phyloP scores from a whole-genome alignment of 2,113 vertebrate species.

The Pontoporia blainvillei region DNA sequence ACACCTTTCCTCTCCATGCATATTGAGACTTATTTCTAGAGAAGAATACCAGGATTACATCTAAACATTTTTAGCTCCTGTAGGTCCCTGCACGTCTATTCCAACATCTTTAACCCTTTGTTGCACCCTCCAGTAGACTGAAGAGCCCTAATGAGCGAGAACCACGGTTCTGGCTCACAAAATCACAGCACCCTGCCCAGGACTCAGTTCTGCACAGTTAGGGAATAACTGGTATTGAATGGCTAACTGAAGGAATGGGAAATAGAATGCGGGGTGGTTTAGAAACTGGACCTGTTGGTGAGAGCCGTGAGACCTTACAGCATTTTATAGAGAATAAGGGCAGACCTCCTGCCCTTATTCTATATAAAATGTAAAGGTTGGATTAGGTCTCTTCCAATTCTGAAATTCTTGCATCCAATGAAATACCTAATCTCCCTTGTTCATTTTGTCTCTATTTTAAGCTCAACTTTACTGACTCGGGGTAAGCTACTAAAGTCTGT shows the following conservation, averaged over 20 bases:
- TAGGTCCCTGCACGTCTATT: not conserved
- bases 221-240: not conserved
- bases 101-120: not conserved
- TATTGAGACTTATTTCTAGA: not conserved
- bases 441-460: constrained; percentile 30
- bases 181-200: not conserved
- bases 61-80: not conserved
- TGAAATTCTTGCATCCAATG: not conserved
- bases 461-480: not conserved
- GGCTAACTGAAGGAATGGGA: not conserved
- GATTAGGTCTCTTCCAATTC: not conserved
- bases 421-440: not conserved
- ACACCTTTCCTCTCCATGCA: not conserved
- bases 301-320: not conserved
- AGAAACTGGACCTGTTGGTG: not conserved
- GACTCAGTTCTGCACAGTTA: not conserved
- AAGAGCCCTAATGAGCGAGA: not conserved
- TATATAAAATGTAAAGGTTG: not conserved
- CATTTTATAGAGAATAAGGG: too few relatives aligned
- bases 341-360: not conserved
- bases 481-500: not conserved
- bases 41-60: not conserved
- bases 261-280: not conserved
- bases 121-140: not conserved
- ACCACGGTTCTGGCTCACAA: not conserved